Conservation (phyloP, 2,113 vertebrate species). For the Sylvia atricapilla region DNA sequence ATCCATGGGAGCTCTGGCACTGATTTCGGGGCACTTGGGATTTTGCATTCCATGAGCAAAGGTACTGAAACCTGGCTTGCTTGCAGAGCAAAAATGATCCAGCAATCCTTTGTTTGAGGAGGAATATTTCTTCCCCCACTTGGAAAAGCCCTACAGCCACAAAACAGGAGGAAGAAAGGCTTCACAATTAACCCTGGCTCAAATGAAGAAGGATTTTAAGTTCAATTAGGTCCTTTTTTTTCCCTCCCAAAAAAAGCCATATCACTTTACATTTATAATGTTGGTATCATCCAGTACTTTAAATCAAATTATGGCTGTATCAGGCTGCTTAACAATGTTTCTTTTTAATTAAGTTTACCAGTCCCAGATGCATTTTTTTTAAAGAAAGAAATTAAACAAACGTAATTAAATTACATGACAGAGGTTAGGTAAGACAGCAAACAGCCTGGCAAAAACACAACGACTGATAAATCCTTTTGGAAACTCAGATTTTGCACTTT, state of each 20-base stretch:
- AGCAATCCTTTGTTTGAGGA: background rate
- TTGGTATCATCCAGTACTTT: conserved; percentile 54
- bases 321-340: conserved; percentile 59
- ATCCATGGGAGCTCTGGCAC: background rate
- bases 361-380: conserved; percentile 44
- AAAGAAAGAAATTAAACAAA: conserved; percentile 53
- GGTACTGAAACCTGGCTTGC: background rate
- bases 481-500: background rate
- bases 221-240: background rate
- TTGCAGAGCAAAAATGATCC: background rate
- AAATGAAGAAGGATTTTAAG: background rate
- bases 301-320: conserved; percentile 67
- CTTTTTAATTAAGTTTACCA: conserved; percentile 69
- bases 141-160: background rate
- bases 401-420: conserved; percentile 46
- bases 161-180: background rate
- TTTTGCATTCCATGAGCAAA: background rate
- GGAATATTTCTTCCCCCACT: background rate
- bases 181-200: background rate
- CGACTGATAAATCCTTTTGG: background rate
- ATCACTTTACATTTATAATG: conserved; percentile 42
- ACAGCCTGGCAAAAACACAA: background rate
- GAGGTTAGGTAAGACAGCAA: conserved; percentile 30
- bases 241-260: background rate
- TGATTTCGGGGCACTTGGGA: background rate